Conservation (phyloP, 37 sponge, comb jelly and placozoan genomes). For the Mnemiopsis leidyi region DNA sequence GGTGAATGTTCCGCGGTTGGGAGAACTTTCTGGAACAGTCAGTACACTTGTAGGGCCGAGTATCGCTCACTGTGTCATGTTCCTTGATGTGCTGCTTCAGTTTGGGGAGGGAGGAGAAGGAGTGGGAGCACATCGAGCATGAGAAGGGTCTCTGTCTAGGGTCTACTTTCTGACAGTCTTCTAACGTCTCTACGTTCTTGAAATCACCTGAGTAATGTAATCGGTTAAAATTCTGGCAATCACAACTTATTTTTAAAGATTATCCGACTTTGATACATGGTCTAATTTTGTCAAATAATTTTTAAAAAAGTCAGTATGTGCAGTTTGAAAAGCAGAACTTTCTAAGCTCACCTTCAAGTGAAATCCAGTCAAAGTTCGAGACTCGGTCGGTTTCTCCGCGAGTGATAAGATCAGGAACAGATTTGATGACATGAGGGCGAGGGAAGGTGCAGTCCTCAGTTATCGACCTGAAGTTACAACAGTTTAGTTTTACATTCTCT, state of each 20-base stretch:
- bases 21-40: conserved; percentile 41
- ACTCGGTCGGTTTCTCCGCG: background rate
- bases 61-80: conserved; percentile 25
- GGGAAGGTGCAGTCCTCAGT: background rate
- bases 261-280: too few species aligned
- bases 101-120: background rate
- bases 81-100: conserved; percentile 59
- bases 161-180: background rate
- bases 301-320: too few species aligned
- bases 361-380: background rate
- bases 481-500: too few species aligned
- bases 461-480: background rate
- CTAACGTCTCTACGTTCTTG: background rate
- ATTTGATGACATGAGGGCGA: background rate
- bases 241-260: background rate
- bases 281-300: background rate
- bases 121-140: background rate
- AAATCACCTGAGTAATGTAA: background rate
- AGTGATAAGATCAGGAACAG: too few species aligned
- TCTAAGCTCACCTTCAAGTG: conserved; percentile 19
- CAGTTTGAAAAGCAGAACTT: too few species aligned
- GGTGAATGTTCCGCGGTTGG: conserved; percentile 47
- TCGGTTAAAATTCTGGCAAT: background rate
- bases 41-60: conserved; percentile 17
- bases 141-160: background rate